Evolutionary conservation across 2,113 vertebrate species (phyloP), one percentile per base, ranked within the genome.

Genomic region (Baryphthengus martii): DNA sequence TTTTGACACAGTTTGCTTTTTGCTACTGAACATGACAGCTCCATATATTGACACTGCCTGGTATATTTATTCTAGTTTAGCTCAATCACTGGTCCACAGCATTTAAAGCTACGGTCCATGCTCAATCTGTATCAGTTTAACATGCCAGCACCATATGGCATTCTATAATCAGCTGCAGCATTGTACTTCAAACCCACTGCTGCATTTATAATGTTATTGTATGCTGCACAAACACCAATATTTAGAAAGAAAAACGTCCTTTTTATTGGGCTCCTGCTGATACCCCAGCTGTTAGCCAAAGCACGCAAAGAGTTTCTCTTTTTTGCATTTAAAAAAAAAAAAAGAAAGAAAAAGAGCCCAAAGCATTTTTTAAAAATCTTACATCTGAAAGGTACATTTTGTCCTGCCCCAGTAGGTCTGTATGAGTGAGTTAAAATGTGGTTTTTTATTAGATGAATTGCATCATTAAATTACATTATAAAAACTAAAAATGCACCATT

Each of bases 381-480:
- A 91, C 78, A 97, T 97, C 97, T 95, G 90, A 97, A 98, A 98
- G 98, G 98, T 98, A 97, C 92, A 98, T 98, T 98, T 97, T 98
- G 98, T 97, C 97, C 97, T 98, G 98, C 98, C 98, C 98, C 98
- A 98, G 98, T 98, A 98, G 98, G 98, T 98, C 98, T 98, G 97
- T 97, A 94, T 97, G 97, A 99, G 98, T 98, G 98, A 98, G 98
- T 98, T 98, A 98, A 98, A 99, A 98, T 98, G 98, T 98, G 97
- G 85, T 97, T 73, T 96, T 98, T 99, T 99, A 99, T 99, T 99
- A 99, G 99, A 99, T 98, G 99, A 99, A 99, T 99, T 99, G 99
- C 99, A 99, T 99, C 99, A 99, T 99, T 99, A 99, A 98, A 99
- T 99, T 99, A 99, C 98, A 99, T 99, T 99, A 99, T 99, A 99